Evolutionary conservation across 2,113 vertebrate species (phyloP).

Genomic region (Manacus vitellinus): DNA sequence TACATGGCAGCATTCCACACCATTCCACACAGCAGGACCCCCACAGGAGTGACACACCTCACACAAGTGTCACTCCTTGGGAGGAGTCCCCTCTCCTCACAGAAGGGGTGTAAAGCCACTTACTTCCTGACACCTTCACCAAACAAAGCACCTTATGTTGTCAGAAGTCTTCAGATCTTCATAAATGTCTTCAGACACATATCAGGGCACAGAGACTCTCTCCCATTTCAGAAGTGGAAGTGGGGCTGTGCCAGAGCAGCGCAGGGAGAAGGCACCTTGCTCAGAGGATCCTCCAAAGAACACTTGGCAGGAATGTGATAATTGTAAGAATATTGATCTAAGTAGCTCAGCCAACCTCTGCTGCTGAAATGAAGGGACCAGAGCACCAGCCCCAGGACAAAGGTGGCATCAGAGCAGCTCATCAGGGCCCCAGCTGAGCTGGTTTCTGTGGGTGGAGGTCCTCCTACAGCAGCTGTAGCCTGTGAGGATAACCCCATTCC

Average conservation of each 20-base stretch:
- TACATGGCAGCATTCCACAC: not conserved
- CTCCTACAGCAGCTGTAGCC: not conserved
- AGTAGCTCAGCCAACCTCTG: not conserved
- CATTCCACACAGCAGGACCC: not conserved
- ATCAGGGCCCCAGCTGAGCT: not conserved
- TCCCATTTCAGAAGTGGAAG: not conserved
- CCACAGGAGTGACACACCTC: too few relatives aligned
- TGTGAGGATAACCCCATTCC: not conserved
- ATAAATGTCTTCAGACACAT: not conserved
- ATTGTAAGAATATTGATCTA: not conserved
- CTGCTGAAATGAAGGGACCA: not conserved
- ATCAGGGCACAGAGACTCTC: not conserved
- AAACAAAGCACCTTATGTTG: accelerated
- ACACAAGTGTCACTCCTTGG: too few relatives aligned
- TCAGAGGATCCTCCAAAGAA: not conserved
- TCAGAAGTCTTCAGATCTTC: not conserved
- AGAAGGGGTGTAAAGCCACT: not conserved
- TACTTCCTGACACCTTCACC: not conserved
- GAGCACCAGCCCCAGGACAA: not conserved
- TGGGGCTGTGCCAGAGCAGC: not conserved
- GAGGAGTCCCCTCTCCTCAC: not conserved
- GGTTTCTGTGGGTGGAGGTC: not conserved
- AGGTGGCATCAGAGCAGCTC: not conserved
- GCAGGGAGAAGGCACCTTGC: accelerated
- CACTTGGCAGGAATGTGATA: accelerated